Evolutionary conservation across 2,888 invertebrate genomes (phyloP).

Genomic region (Hirudinaria manillensis): DNA sequence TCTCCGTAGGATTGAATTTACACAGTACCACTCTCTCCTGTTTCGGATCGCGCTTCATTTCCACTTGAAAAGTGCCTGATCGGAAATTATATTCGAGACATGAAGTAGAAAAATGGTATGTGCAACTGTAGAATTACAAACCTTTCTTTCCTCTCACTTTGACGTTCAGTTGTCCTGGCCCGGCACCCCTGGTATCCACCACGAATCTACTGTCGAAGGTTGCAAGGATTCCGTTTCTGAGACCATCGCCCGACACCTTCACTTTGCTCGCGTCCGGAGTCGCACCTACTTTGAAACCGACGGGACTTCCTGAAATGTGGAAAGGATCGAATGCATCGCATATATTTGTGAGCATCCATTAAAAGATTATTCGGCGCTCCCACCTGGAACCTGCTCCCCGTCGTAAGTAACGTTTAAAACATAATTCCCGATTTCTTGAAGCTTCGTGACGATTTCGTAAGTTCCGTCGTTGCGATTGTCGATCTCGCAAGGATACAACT

Average conservation of each 20-base stretch:
- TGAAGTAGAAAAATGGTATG: not conserved
- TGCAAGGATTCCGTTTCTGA: conserved; percentile 94
- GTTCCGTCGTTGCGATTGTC: conserved; percentile 97
- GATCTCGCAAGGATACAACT: conserved; percentile 94
- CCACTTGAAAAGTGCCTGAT: conserved; percentile 90
- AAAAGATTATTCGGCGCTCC: not conserved
- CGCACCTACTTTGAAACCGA: conserved; percentile 79
- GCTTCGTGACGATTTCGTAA: conserved; percentile 81
- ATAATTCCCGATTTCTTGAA: conserved; percentile 90
- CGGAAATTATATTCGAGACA: not conserved
- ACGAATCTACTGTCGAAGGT: conserved; percentile 95
- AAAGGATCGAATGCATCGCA: too few relatives aligned
- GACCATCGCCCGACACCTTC: conserved; percentile 94
- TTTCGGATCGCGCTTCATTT: conserved; percentile 97
- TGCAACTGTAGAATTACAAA: conserved; percentile 40
- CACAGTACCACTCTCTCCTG: conserved; percentile 95
- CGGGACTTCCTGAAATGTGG: conserved; percentile 72
- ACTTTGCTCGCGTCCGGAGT: conserved; percentile 96
- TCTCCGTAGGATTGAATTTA: conserved; percentile 95
- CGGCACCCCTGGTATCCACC: conserved; percentile 96
- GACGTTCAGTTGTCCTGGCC: conserved; percentile 95
- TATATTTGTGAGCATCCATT: not conserved
- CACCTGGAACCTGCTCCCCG: conserved; percentile 58
- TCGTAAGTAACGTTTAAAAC: conserved; percentile 79
- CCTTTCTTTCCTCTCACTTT: conserved; percentile 94